Percentiles rank a stretch among this genome's conserved stretches.
Evolutionary conservation across 2,888 invertebrate species (phyloP).

Genomic region (Brachylomia viminalis): DNA sequence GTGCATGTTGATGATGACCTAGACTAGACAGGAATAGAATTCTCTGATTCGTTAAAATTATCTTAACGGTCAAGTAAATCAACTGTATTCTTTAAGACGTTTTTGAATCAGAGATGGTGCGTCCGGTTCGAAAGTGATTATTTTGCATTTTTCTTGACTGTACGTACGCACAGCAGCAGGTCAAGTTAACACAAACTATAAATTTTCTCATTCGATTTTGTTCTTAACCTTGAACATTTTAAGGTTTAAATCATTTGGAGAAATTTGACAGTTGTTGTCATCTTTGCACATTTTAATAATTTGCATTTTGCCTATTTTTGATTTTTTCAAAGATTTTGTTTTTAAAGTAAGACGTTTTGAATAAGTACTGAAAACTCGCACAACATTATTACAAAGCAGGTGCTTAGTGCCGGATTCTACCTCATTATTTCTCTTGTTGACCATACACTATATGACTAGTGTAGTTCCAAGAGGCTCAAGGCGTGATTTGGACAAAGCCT

Average conservation of each 20-base stretch:
- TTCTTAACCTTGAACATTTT: too few relatives aligned
- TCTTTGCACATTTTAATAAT: neutral
- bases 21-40: neutral
- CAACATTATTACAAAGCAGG: neutral
- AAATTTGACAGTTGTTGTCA: too few relatives aligned
- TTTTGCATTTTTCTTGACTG: too few relatives aligned
- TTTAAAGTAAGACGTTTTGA: neutral
- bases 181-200: too few relatives aligned
- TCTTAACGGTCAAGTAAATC: conserved; percentile 41
- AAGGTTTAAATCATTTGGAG: too few relatives aligned
- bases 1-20: neutral
- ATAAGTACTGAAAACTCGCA: neutral
- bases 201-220: too few relatives aligned
- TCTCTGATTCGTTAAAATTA: conserved; percentile 5
- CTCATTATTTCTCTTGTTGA: neutral
- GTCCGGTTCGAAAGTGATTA: conserved; percentile 10
- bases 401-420: neutral
- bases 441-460: neutral
- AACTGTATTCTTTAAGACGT: neutral
- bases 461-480: neutral
- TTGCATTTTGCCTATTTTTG: neutral
- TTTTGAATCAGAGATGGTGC: neutral
- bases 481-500: conserved; percentile 7
- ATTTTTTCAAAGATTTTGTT: too few relatives aligned
- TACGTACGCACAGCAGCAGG: too few relatives aligned